Base-by-base conservation (phyloP, 2,113 vertebrate genomes). In the Agelaius phoeniceus region DNA sequence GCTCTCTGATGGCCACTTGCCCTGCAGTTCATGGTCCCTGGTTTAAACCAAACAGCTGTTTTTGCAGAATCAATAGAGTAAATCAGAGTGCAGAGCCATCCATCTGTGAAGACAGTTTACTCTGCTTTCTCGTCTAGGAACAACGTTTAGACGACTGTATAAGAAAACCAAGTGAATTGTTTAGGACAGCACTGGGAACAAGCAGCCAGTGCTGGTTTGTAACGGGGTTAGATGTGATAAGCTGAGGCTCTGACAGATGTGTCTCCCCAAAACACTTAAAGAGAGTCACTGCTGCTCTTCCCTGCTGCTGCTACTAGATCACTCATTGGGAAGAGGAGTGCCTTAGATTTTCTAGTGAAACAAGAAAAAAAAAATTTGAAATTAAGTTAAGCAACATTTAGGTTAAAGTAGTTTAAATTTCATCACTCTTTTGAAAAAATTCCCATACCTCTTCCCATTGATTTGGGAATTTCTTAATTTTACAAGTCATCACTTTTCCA, bases 391-490 rank as follows among this genome's bases (percentile, higher is more conserved):
- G 11, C 20, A 31, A 8, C 6, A 52, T 28, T 73, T 76, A 84
- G 13, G 23, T 72, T 61, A 84, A 84, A 87, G 7, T 23, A 1
- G 46, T 65, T 55, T 28, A 19, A 71, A 79, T 75, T 58, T 35
- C 72, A 76, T 9, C 15, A 54, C 26, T 1, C 0, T 41, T 72
- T 87, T 8, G 6, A 76, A 93, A 91, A 89, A 22, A 13, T 46
- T 54, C 19, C 63, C 3, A 0, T n/a, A 33, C 31, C 11, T 54
- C 12, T 55, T 68, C 41, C 57, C 4, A 57, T 0, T 26, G n/a
- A 59, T 66, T 44, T 31, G 2, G 33, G 12, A 57, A 55, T 55
- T 18, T 18, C 73, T n/a, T 76, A 1, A 46, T 76, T 65, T 88
- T 37, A 58, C 14, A 67, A 75, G 4, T 3, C 30, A 33, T 4